phyloP scores from a whole-genome alignment of 2,113 vertebrate species.

The Boleophthalmus pectinirostris region DNA sequence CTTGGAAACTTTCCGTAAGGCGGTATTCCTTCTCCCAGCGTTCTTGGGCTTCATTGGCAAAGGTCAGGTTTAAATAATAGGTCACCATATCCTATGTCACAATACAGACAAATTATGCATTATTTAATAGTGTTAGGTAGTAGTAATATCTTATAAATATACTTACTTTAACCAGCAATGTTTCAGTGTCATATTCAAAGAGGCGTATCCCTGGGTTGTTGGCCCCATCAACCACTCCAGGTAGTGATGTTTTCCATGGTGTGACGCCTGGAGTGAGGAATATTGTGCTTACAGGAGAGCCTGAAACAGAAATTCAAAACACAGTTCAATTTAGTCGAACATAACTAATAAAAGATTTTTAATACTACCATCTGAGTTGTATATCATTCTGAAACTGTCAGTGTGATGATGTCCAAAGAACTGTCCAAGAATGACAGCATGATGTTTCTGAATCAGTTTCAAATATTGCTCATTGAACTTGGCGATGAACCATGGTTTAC shows the following conservation, averaged over 20 bases:
- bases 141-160: background rate
- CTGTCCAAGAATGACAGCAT: conserved; percentile 84
- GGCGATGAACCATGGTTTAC: conserved; percentile 83
- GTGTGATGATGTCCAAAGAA: conserved; percentile 97
- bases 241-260: conserved; percentile 93
- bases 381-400: conserved; percentile 92
- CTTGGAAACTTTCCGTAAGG: conserved; percentile 83
- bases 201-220: conserved; percentile 95
- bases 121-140: background rate
- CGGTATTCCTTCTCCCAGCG: conserved; percentile 89
- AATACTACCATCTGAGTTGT: conserved; percentile 77
- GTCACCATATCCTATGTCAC: conserved; percentile 85
- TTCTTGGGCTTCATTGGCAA: conserved; percentile 73
- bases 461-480: conserved; percentile 83
- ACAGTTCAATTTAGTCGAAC: background rate
- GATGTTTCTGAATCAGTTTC: conserved; percentile 81
- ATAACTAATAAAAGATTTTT: background rate
- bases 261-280: conserved; percentile 91
- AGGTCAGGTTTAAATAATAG: conserved; percentile 89
- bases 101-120: background rate
- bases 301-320: conserved; percentile 47
- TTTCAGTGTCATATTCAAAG: conserved; percentile 83
- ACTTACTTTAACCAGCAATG: conserved; percentile 85
- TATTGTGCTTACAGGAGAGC: conserved; percentile 83
- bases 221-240: conserved; percentile 87